Percentiles rank a stretch among this genome's conserved stretches.
phyloP scores from a whole-genome alignment of 1,140 invertebrate genomes.

The Drosophila repletoides region DNA sequence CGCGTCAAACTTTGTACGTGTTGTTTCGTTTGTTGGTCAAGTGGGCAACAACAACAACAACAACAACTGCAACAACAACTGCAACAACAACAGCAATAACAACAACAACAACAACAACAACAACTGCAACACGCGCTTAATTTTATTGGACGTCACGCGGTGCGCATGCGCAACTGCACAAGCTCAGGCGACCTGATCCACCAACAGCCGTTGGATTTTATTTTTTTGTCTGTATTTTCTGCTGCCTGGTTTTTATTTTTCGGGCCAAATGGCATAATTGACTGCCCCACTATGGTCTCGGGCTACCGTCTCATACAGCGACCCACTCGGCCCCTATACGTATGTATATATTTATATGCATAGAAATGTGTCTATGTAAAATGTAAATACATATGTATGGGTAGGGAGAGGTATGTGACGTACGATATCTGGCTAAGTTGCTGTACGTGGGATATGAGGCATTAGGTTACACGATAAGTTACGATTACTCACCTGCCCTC shows the following conservation, averaged over 20 bases:
- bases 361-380: too few species aligned
- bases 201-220: constrained; percentile 42
- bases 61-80: constrained; percentile 22
- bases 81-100: constrained; percentile 26
- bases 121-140: constrained; percentile 78
- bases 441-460: constrained; percentile 21
- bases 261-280: constrained; percentile 78
- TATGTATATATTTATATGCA: background rate
- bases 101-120: constrained; percentile 57
- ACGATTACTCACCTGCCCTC: background rate
- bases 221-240: constrained; percentile 7
- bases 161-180: constrained; percentile 67
- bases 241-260: constrained; percentile 37
- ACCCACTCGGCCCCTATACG: constrained; percentile 34
- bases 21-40: constrained; percentile 79
- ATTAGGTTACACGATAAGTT: constrained; percentile 9
- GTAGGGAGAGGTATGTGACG: too few species aligned
- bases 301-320: constrained; percentile 18
- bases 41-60: constrained; percentile 50
- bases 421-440: background rate
- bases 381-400: background rate
- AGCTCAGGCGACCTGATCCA: constrained; percentile 41
- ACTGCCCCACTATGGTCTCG: constrained; percentile 41
- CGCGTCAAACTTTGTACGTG: constrained; percentile 74
- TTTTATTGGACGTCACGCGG: constrained; percentile 76